Conservation (phyloP, 2,113 vertebrate species). For the Microtus pennsylvanicus region DNA sequence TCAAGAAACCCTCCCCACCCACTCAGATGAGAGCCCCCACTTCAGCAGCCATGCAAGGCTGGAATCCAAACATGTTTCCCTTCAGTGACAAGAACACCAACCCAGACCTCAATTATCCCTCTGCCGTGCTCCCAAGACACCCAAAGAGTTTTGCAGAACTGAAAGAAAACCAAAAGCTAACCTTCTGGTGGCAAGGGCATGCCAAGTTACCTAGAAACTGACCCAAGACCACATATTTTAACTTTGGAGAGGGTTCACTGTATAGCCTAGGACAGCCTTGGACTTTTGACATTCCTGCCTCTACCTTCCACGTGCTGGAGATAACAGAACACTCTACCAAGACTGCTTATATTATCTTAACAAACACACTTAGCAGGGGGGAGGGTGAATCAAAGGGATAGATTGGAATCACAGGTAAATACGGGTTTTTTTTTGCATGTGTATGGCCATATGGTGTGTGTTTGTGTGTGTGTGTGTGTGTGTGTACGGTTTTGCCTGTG, state of each 20-base stretch:
- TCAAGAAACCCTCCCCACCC: neutral
- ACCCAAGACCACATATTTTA: neutral
- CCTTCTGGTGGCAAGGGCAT: neutral
- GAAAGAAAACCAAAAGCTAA: neutral
- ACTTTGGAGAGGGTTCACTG: neutral
- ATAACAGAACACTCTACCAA: neutral
- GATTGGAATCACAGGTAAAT: neutral
- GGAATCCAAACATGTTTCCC: neutral
- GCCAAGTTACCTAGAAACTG: neutral
- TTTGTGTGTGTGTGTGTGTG: neutral
- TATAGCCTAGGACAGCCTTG: neutral
- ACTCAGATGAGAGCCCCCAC: neutral
- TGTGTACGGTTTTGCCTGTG: neutral
- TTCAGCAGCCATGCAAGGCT: accelerated
- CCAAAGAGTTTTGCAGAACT: neutral
- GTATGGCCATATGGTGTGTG: neutral
- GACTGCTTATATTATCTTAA: neutral
- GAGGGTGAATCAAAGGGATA: neutral
- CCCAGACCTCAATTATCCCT: neutral
- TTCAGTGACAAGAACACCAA: neutral
- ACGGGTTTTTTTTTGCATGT: neutral
- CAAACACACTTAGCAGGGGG: neutral
- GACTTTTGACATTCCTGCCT: neutral
- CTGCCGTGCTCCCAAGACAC: accelerated
- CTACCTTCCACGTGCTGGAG: neutral